A percentile compares a stretch with the other conserved stretches of the same genome.
Conservation (phyloP, 92 coral and sea anemone genomes). For the Parazoanthus atlanticus region DNA sequence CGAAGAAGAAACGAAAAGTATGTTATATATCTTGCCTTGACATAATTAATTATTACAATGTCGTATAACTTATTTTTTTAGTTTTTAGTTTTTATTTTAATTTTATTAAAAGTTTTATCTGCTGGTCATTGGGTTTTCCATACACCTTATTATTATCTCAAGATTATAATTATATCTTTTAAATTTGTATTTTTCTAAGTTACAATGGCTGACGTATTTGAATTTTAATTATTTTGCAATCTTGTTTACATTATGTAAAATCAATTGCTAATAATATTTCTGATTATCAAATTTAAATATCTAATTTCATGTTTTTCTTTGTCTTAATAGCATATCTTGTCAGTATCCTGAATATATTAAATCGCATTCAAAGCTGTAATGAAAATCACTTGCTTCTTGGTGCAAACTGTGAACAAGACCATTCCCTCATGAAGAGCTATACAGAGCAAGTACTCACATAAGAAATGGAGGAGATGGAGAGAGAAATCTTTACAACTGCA, state of each 20-base stretch:
- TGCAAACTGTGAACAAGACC: conserved; percentile 69
- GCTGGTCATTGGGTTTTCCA: too few relatives aligned
- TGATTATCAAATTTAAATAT: conserved; percentile 34
- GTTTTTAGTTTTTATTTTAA: too few relatives aligned
- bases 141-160: too few relatives aligned
- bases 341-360: conserved; percentile 64
- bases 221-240: too few relatives aligned
- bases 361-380: conserved; percentile 68
- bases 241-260: background rate
- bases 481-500: too few relatives aligned
- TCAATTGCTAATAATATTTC: background rate
- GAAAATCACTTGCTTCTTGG: conserved; percentile 68
- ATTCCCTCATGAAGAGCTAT: conserved; percentile 57
- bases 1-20: conserved; percentile 21
- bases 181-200: too few relatives aligned
- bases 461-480: conserved; percentile 69
- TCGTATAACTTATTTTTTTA: too few relatives aligned
- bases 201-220: too few relatives aligned
- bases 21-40: conserved; percentile 52
- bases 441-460: conserved; percentile 41
- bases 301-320: background rate
- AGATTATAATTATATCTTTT: too few relatives aligned
- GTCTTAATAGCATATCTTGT: conserved; percentile 65
- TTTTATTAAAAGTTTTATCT: too few relatives aligned
- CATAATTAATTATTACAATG: too few relatives aligned